Conservation (phyloP, 2,113 vertebrate genomes). For the Trematomus loennbergii region DNA sequence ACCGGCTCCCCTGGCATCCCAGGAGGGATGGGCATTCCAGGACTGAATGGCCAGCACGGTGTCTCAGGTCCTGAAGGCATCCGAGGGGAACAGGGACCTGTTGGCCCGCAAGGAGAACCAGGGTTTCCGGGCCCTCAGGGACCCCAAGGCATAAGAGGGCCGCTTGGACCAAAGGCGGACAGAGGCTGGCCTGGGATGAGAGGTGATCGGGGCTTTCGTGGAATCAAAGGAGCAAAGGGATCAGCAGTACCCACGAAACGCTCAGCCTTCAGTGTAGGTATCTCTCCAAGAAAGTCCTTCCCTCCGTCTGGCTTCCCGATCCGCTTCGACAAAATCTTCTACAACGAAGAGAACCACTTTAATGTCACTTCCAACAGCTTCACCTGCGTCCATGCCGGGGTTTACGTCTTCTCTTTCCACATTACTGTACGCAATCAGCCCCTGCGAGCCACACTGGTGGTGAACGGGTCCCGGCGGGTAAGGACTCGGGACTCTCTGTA, state of each 20-base stretch:
- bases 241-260: constrained; percentile 61
- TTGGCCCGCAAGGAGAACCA: constrained; percentile 89
- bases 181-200: constrained; percentile 90
- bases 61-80: constrained; percentile 84
- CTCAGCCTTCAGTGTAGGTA: constrained; percentile 93
- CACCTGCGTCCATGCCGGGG: constrained; percentile 90
- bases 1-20: constrained; percentile 86
- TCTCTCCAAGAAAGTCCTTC: constrained; percentile 91
- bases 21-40: constrained; percentile 88
- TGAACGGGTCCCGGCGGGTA: constrained; percentile 87
- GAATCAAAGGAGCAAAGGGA: constrained; percentile 89
- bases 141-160: constrained; percentile 85
- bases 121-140: constrained; percentile 85
- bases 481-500: constrained; percentile 92
- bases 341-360: constrained; percentile 91
- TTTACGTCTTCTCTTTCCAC: constrained; percentile 94
- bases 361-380: constrained; percentile 89
- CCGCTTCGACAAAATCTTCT: constrained; percentile 92
- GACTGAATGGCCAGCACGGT: constrained; percentile 85
- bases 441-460: constrained; percentile 89
- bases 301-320: constrained; percentile 91
- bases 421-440: constrained; percentile 93
- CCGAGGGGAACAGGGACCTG: constrained; percentile 85
- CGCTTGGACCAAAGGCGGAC: constrained; percentile 87
- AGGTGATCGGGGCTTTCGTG: constrained; percentile 87